phyloP scores from a whole-genome alignment of 2,888 invertebrate species.

The Idaea biselata region DNA sequence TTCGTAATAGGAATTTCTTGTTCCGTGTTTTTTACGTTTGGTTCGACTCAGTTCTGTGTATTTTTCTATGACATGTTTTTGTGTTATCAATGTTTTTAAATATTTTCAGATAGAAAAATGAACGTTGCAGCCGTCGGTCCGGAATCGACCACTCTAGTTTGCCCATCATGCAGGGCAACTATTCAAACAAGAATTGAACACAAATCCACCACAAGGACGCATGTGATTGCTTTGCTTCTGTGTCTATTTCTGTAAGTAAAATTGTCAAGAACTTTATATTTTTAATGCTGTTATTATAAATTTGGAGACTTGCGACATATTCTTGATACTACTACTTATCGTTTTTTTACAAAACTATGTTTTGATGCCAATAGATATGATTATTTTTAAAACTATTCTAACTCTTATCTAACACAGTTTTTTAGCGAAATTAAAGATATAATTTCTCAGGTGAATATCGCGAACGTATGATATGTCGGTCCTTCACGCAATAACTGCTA shows the following conservation, averaged over 20 bases:
- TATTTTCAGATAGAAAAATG: conserved; percentile 7
- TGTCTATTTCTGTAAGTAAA: conserved; percentile 37
- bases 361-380: no score
- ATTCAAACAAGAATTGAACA: conserved; percentile 54
- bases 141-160: conserved; percentile 52
- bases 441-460: no score
- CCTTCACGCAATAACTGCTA: no score
- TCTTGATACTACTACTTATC: no score
- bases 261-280: background rate
- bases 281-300: background rate
- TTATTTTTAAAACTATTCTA: no score
- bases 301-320: no score
- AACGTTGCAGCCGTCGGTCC: conserved; percentile 49
- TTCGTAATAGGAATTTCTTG: background rate
- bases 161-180: conserved; percentile 65
- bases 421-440: no score
- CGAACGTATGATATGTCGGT: no score
- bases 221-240: conserved; percentile 67
- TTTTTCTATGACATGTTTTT: background rate
- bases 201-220: conserved; percentile 68
- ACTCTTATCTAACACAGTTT: no score
- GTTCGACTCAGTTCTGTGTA: background rate
- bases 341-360: no score
- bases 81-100: background rate
- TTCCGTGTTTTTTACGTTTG: background rate